phyloP scores from a whole-genome alignment of 2,797 vertebrate species.

The Coranthus polyacanthus region DNA sequence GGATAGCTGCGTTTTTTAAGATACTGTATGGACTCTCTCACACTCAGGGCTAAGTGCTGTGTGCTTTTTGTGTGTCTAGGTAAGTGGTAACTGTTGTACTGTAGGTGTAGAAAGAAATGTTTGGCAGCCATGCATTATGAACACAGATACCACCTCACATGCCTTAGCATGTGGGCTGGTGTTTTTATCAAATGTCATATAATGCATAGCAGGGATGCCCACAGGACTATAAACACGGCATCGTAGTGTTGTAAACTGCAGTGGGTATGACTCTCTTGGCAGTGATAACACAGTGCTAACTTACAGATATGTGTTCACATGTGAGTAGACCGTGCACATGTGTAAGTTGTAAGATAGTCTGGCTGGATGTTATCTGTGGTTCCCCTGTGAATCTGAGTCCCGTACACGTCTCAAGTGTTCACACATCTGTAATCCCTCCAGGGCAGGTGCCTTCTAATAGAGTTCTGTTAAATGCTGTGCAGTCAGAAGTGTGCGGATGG shows the following conservation, averaged over 20 bases:
- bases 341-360: conserved; percentile 7
- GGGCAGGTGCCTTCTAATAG: conserved; percentile 73
- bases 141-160: conserved; percentile 59
- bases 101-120: conserved; percentile 40
- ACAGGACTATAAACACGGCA: conserved; percentile 44
- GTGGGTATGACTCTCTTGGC: conserved; percentile 29
- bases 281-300: conserved; percentile 19
- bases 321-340: conserved; percentile 30
- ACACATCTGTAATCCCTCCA: conserved; percentile 68
- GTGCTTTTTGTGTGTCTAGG: conserved; percentile 49
- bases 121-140: conserved; percentile 47
- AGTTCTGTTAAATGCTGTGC: conserved; percentile 70
- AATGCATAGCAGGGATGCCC: conserved; percentile 34
- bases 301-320: conserved; percentile 43
- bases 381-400: conserved; percentile 47
- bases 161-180: conserved; percentile 61
- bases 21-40: conserved; percentile 59
- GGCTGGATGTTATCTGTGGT: conserved; percentile 40
- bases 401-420: conserved; percentile 52
- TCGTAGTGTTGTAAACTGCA: conserved; percentile 20
- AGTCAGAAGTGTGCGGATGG: conserved; percentile 71
- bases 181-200: conserved; percentile 52
- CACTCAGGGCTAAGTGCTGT: conserved; percentile 68
- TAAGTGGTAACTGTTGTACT: conserved; percentile 65
- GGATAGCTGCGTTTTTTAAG: conserved; percentile 55